A percentile compares a stretch with the other conserved stretches of the same genome.
These are phyloP conservation scores for Oncorhynchus masou DNA, from an alignment of 2,113 vertebrate species.

Conservation along the genomic window DNA sequence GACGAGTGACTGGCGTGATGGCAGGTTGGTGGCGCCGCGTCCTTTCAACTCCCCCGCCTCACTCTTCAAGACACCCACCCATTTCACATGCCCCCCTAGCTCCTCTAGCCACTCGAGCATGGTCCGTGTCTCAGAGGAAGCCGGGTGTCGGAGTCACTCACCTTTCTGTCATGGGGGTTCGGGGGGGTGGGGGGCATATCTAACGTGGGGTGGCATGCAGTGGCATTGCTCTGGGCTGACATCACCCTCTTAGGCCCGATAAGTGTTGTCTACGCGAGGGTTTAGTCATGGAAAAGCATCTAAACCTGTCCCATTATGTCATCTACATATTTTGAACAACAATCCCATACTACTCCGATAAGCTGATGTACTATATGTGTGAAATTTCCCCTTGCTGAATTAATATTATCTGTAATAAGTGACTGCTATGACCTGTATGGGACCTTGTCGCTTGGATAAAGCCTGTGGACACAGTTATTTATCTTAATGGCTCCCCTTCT, in stretches of 20 bases:
- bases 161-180: not conserved
- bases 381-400: not conserved
- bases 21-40: slow-evolving; percentile 32
- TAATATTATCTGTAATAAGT: not conserved
- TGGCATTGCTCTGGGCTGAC: not conserved
- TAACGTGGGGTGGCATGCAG: not conserved
- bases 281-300: not conserved
- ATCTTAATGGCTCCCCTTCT: too few relatives aligned
- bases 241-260: not conserved
- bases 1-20: not conserved
- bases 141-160: not conserved
- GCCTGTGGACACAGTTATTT: too few relatives aligned
- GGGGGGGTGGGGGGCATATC: not conserved
- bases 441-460: too few relatives aligned
- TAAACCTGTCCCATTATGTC: not conserved
- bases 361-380: not conserved
- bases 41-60: slow-evolving; percentile 24
- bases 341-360: not conserved
- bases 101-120: not conserved
- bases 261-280: not conserved
- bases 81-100: not conserved
- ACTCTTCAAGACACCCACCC: not conserved
- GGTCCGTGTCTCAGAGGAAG: not conserved
- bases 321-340: not conserved
- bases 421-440: too few relatives aligned